Base-by-base conservation (phyloP, 2,888 invertebrate species). In the Lepeophtheirus nordmannii region DNA sequence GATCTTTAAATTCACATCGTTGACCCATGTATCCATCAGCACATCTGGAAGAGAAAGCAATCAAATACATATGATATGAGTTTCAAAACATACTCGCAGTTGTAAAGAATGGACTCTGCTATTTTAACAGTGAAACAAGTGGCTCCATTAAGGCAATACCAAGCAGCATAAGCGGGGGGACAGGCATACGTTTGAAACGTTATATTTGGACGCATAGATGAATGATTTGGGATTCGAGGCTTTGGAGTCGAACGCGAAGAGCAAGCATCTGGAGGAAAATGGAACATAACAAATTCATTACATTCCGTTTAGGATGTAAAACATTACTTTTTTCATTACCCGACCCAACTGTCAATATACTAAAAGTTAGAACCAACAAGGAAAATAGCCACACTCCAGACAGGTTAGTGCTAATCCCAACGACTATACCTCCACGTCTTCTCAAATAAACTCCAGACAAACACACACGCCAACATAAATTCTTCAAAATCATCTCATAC, bases 141-240 rank as follows among this genome's bases (percentile, higher is more conserved):
- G 78, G 90, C 92, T 75, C 89, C 90, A 80, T 92, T 92, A 72
- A 92, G 84, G 80, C 92, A 92, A 81, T 90, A 92, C 86, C 88
- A 90, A 76, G 88, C 87, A 74, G 87, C 89, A 81, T 91, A 91
- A 73, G 87, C 86, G 71, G 86, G 86, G 78, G 90, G 90, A 80
- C 92, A 92, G 77, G 85, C 84, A 81, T 86, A 90, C 77, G 86
- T 89, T 78, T 89, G 90, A 85, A 91, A 91, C 82, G 91, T 90
- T 80, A 92, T 86, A 82, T 91, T 92, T 74, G 90, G 89, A 74
- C 91, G 82, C 74, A 86, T 83, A 22, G 71, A 70, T 75, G 87
- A 85, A 63, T 74, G 73, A 46, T 72, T 71, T 17, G 72, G 71
- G 23, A 72, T 70, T 60, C 74, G 71, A 20, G 74, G 74, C 76